Evolutionary conservation across 2,888 invertebrate genomes (phyloP).

Genomic region (Coelinius sp.): DNA sequence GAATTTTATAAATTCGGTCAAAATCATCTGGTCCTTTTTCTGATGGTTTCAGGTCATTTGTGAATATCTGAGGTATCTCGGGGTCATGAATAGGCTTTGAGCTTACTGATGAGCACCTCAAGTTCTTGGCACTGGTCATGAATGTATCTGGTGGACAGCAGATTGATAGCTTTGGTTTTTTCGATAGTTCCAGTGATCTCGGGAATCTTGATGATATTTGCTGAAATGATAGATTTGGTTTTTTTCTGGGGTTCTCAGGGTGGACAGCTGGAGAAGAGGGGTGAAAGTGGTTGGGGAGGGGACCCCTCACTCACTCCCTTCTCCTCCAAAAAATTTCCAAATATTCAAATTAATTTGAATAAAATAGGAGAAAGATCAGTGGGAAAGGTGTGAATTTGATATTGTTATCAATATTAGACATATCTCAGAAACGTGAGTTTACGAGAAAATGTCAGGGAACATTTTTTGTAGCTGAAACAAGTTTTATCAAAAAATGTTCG

Average conservation of each 20-base stretch:
- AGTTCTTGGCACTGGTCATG: constrained; percentile 38
- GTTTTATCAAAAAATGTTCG: no score
- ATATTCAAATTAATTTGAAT: no score
- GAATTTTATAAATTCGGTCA: constrained; percentile 45
- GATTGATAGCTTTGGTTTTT: not conserved
- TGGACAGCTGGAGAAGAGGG: no score
- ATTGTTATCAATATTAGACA: no score
- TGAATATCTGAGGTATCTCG: constrained; percentile 43
- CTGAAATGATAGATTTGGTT: not conserved
- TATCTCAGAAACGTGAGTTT: no score
- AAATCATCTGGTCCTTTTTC: constrained; percentile 42
- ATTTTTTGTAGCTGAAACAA: no score
- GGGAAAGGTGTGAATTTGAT: no score
- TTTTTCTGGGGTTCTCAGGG: not conserved
- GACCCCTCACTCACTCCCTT: no score
- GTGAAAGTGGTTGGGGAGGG: no score
- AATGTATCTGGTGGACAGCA: constrained; percentile 55
- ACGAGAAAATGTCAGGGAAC: no score
- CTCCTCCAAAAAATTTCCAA: no score
- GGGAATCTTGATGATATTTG: not conserved
- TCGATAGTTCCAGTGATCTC: not conserved
- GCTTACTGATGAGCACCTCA: not conserved
- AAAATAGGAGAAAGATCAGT: no score
- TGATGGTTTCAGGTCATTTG: constrained; percentile 39
- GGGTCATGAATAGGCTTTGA: constrained; percentile 38